phyloP scores from a whole-genome alignment of 1,140 invertebrate species.

The Rhysida immarginata region DNA sequence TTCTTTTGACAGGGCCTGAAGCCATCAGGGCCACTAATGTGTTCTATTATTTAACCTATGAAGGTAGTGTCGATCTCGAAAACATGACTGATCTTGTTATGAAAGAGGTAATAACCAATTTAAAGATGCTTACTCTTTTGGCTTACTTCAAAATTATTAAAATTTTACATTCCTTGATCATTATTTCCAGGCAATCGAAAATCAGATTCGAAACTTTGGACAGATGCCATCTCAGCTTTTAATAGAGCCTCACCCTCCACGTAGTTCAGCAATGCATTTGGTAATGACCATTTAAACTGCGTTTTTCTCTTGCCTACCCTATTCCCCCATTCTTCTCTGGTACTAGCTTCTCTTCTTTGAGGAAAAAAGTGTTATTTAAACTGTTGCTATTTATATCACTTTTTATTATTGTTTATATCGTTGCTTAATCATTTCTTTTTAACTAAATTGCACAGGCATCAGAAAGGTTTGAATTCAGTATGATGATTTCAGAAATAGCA shows the following conservation, averaged over 20 bases:
- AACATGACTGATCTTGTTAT: conserved; percentile 78
- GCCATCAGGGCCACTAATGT: conserved; percentile 93
- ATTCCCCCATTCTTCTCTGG: too few species aligned
- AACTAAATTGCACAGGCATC: too few species aligned
- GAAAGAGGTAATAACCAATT: conserved; percentile 42
- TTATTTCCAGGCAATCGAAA: conserved; percentile 66
- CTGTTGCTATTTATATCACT: too few species aligned
- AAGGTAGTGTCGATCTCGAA: conserved; percentile 88
- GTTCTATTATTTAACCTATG: conserved; percentile 98
- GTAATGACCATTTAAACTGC: too few species aligned
- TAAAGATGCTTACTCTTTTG: background rate
- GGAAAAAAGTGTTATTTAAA: too few species aligned
- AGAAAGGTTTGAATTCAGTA: too few species aligned
- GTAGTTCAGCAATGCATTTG: conserved; percentile 94
- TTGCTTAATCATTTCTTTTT: too few species aligned
- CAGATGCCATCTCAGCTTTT: conserved; percentile 94
- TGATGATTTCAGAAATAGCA: too few species aligned
- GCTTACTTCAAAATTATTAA: background rate
- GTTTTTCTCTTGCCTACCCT: too few species aligned
- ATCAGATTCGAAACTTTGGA: conserved; percentile 95
- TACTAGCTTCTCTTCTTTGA: too few species aligned
- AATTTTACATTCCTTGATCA: too few species aligned
- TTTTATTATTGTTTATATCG: too few species aligned
- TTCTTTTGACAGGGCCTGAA: conserved; percentile 59
- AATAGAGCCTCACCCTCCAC: conserved; percentile 92